Base-by-base conservation (phyloP, 2,113 vertebrate species). In the Proteles cristata region DNA sequence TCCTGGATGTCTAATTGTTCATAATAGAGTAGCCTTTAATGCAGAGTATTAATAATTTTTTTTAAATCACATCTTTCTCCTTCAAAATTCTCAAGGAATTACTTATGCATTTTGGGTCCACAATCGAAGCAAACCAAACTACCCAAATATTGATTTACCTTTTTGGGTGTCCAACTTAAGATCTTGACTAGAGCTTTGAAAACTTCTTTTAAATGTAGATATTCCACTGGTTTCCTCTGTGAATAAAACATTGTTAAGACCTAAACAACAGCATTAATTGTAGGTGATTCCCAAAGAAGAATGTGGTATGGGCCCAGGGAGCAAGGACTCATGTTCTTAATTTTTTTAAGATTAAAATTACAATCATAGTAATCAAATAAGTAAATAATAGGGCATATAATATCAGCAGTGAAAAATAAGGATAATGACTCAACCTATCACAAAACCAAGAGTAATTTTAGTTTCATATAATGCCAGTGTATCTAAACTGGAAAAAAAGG, bases 331-430 rank as follows among this genome's bases (percentile, higher is more conserved):
- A n/a, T 5, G 9, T 45, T 50, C 48, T 17, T 35, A 77, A 69
- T n/a, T 83, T 79, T 68, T 71, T 25, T 45, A 31, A 66, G 39
- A 84, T 66, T 80, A 66, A 90, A 61, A 69, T 92, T 85, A 89
- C 9, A 85, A 35, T 3, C 48, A 61, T 93, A 77, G 71, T 63
- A 94, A 74, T 90, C 53, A 87, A 68, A 69, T 23, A 84, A 53
- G 35, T 61, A 58, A 89, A 58, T 7, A 45, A 43, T 26, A 74
- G 71, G 35, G 19, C 71, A 71, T 26, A 93, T 63, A 74, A n/a
- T 96, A 79, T 58, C 45, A 85, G 19, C 31, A 94, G 63, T 76
- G n/a, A 71, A 77, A 94, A 95, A 66, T 50, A 76, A 88, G 91
- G 43, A 63, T 55, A 76, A 43, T 15, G 61, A 92, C 21, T 45